Percentiles rank a stretch among this genome's conserved stretches.
Conservation (phyloP, 2,888 invertebrate genomes). For the Ceraclea dissimilis region DNA sequence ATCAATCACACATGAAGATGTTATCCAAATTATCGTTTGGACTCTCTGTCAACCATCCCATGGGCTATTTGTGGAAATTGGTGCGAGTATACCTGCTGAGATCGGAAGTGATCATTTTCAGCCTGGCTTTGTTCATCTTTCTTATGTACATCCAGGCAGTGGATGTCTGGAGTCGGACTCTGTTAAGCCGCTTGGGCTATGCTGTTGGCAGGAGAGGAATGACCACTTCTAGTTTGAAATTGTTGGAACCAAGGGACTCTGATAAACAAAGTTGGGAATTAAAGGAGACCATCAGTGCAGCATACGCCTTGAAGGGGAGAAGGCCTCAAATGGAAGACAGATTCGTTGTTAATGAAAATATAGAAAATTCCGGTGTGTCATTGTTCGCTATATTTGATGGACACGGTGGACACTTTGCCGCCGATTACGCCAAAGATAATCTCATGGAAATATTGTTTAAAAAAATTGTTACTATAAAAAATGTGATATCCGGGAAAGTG, state of each 20-base stretch:
- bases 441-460: slow-evolving; percentile 72
- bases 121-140: slow-evolving; percentile 61
- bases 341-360: slow-evolving; percentile 80
- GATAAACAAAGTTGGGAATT: slow-evolving; percentile 41
- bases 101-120: slow-evolving; percentile 71
- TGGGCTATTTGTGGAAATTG: slow-evolving; percentile 71
- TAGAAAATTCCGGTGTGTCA: slow-evolving; percentile 74
- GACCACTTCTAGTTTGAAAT: slow-evolving; percentile 51
- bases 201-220: slow-evolving; percentile 51
- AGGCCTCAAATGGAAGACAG: slow-evolving; percentile 92
- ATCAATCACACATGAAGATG: slow-evolving; percentile 78
- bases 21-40: slow-evolving; percentile 74
- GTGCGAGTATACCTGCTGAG: slow-evolving; percentile 70
- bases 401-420: slow-evolving; percentile 92
- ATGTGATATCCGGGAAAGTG: slow-evolving; percentile 54
- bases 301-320: slow-evolving; percentile 85
- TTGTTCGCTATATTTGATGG: slow-evolving; percentile 92
- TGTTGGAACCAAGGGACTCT: slow-evolving; percentile 48
- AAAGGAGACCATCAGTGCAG: slow-evolving; percentile 43
- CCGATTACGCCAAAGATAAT: slow-evolving; percentile 85
- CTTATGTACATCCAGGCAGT: slow-evolving; percentile 76
- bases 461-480: slow-evolving; percentile 67
- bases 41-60: slow-evolving; percentile 66
- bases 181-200: slow-evolving; percentile 63
- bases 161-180: slow-evolving; percentile 72